Percentiles rank a stretch among this genome's conserved stretches.
phyloP scores from a whole-genome alignment of 2,113 vertebrate species.

The Emydocephalus ijimae region DNA sequence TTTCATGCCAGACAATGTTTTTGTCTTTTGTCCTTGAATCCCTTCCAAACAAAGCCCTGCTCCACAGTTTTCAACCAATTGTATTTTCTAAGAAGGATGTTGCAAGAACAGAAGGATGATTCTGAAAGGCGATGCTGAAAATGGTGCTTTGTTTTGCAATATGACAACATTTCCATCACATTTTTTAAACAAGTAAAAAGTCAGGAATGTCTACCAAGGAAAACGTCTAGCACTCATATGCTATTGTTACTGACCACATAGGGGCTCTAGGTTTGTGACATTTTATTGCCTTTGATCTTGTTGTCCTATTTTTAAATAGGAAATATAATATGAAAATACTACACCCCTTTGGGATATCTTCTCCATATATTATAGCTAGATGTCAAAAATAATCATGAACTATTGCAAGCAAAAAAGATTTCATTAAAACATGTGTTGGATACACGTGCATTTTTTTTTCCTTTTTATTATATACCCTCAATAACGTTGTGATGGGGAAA shows the following conservation, averaged over 20 bases:
- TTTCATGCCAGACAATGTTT: background rate
- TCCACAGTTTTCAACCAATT: background rate
- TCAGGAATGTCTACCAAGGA: background rate
- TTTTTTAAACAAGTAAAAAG: background rate
- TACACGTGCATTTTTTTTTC: background rate
- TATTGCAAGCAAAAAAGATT: background rate
- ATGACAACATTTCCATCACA: background rate
- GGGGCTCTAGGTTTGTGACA: background rate
- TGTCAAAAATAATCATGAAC: conserved; percentile 13
- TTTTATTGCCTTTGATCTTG: background rate
- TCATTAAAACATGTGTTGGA: background rate
- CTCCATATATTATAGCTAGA: conserved; percentile 6
- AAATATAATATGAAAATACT: background rate
- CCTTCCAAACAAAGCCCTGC: background rate
- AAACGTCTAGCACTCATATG: background rate
- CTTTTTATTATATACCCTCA: conserved; percentile 15
- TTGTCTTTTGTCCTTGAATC: background rate
- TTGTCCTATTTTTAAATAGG: background rate
- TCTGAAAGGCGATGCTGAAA: background rate
- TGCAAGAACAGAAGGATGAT: background rate
- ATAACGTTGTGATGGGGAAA: background rate
- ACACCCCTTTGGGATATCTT: background rate
- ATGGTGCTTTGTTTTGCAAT: background rate
- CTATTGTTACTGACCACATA: background rate
- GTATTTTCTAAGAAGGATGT: background rate